Evolutionary conservation across 2,113 vertebrate species (phyloP).

Genomic region (Carettochelys insculpta): DNA sequence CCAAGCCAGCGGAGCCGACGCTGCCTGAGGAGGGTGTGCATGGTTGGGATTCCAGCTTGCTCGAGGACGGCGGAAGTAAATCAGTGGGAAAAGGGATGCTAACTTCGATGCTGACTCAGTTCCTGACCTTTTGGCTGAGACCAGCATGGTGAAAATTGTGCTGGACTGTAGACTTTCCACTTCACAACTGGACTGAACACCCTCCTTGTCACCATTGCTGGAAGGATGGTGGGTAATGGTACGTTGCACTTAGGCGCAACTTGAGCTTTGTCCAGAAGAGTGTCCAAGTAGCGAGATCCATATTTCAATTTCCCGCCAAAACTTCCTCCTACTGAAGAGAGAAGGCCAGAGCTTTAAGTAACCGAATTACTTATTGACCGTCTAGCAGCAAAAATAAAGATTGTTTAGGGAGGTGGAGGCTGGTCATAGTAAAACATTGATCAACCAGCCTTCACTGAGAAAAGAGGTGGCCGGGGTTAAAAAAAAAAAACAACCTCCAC

Average conservation of each 20-base stretch:
- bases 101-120: background rate
- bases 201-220: background rate
- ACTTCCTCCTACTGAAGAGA: background rate
- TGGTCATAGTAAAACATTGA: slow-evolving; percentile 24
- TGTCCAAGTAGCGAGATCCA: background rate
- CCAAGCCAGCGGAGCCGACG: too few relatives aligned
- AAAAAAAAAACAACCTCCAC: too few relatives aligned
- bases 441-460: slow-evolving; percentile 4
- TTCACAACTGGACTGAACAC: fast-evolving
- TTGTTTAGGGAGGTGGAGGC: background rate
- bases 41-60: too few relatives aligned
- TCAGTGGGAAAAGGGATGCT: background rate
- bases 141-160: background rate
- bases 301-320: background rate
- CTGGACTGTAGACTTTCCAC: fast-evolving
- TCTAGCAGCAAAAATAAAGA: background rate
- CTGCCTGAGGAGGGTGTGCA: too few relatives aligned
- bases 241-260: background rate
- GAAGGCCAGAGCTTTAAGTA: slow-evolving; percentile 31
- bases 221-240: background rate
- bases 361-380: background rate
- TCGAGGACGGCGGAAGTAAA: too few relatives aligned
- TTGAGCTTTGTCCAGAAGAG: background rate
- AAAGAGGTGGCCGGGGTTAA: background rate
- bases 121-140: background rate